These are phyloP conservation scores for Oncopeltus fasciatus DNA, from an alignment of 1,140 invertebrate species.

Conservation along the genomic window DNA sequence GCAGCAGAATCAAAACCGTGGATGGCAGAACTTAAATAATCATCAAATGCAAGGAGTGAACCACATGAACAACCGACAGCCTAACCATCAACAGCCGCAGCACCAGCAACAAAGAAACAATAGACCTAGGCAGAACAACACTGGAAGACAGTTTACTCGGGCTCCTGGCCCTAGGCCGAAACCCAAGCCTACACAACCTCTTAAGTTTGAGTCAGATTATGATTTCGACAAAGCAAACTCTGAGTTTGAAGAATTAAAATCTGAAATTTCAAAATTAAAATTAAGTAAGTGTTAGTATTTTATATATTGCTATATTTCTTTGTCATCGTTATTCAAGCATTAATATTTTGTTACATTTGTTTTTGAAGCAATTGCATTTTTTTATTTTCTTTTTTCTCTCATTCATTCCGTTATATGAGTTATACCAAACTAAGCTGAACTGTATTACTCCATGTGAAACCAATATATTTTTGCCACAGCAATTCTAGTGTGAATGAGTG, in stretches of 20 bases:
- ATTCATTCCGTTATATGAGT: too few relatives aligned
- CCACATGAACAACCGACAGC: constrained; percentile 8
- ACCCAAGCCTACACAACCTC: constrained; percentile 33
- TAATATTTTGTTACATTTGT: too few relatives aligned
- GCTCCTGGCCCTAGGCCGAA: constrained; percentile 15
- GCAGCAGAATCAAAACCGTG: background rate
- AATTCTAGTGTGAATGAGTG: too few relatives aligned
- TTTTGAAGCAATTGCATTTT: too few relatives aligned
- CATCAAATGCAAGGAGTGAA: background rate
- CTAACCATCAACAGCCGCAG: constrained; percentile 14
- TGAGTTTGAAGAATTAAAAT: constrained; percentile 83
- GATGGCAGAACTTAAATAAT: background rate
- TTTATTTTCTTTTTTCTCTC: too few relatives aligned
- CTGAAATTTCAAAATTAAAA: constrained; percentile 69
- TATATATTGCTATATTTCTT: background rate
- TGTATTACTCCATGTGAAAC: too few relatives aligned
- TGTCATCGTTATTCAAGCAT: too few relatives aligned
- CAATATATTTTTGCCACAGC: too few relatives aligned
- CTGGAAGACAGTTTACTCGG: constrained; percentile 13
- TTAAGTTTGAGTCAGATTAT: constrained; percentile 91
- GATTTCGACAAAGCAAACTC: constrained; percentile 97
- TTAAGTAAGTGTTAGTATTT: constrained; percentile 30
- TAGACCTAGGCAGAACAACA: constrained; percentile 19
- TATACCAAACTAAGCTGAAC: too few relatives aligned
- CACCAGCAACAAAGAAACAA: constrained; percentile 26